phyloP scores from a whole-genome alignment of 2,888 invertebrate genomes.

The Griposia aprilina region DNA sequence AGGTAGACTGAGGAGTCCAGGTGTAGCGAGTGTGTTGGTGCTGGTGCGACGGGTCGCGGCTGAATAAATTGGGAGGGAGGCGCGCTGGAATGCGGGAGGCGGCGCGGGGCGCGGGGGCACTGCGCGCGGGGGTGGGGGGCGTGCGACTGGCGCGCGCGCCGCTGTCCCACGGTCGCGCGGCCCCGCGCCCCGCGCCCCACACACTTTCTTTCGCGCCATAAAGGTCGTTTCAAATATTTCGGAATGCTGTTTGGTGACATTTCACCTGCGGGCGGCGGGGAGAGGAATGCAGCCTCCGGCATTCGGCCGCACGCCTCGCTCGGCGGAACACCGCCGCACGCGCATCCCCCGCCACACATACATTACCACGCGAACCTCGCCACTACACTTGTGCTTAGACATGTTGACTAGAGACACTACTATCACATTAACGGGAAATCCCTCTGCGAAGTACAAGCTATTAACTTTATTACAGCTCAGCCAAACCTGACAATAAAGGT shows the following conservation, averaged over 20 bases:
- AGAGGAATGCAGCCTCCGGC: slow-evolving; percentile 84
- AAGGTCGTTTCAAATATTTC: slow-evolving; percentile 91
- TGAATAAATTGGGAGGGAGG: slow-evolving; percentile 90
- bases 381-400: slow-evolving; percentile 40
- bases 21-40: slow-evolving; percentile 37
- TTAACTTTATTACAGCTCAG: slow-evolving; percentile 31
- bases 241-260: slow-evolving; percentile 91
- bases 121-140: slow-evolving; percentile 85
- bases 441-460: slow-evolving; percentile 27
- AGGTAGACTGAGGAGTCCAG: slow-evolving; percentile 39
- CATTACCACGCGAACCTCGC: slow-evolving; percentile 39
- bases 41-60: slow-evolving; percentile 80
- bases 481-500: slow-evolving; percentile 8
- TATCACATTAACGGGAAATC: slow-evolving; percentile 36
- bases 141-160: slow-evolving; percentile 91
- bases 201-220: slow-evolving; percentile 91
- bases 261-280: slow-evolving; percentile 86
- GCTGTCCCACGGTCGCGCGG: slow-evolving; percentile 93
- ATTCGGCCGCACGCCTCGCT: slow-evolving; percentile 77
- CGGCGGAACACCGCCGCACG: slow-evolving; percentile 60
- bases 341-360: slow-evolving; percentile 66
- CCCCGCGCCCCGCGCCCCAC: slow-evolving; percentile 86
- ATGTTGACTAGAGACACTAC: slow-evolving; percentile 27
- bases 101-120: slow-evolving; percentile 82
- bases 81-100: slow-evolving; percentile 85